These are phyloP conservation scores for Petrocephalus sullivani DNA, from an alignment of 2,797 vertebrate species.

Conservation along the genomic window DNA sequence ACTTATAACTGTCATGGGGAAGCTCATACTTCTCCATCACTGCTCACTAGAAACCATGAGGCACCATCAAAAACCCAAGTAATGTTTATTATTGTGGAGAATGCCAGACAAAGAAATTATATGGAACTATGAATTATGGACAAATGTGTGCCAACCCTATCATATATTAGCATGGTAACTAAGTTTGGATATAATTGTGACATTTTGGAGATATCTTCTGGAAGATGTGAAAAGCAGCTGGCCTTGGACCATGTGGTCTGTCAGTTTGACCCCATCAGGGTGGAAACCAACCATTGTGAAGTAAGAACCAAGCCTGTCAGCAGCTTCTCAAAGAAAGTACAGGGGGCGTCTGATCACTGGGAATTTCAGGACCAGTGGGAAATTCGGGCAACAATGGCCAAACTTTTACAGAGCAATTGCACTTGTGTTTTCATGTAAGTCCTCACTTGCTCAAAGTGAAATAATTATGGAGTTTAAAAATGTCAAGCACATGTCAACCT, in stretches of 20 bases:
- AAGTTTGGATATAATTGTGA: not conserved
- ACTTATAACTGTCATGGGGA: constrained; percentile 38
- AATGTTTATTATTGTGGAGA: constrained; percentile 46
- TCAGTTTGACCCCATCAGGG: constrained; percentile 39
- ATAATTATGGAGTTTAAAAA: constrained; percentile 48
- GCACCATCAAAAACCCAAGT: constrained; percentile 16
- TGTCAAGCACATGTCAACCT: constrained; percentile 39
- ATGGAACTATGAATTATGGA: not conserved
- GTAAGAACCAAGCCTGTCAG: not conserved
- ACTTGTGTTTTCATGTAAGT: constrained; percentile 38
- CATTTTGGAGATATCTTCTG: not conserved
- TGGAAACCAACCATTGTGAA: constrained; percentile 35
- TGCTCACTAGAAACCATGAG: constrained; percentile 37
- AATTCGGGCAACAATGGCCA: constrained; percentile 14
- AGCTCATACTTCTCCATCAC: constrained; percentile 8
- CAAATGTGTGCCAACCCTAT: not conserved
- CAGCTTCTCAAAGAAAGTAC: not conserved
- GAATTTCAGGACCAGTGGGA: not conserved
- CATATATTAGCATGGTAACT: not conserved
- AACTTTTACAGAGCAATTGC: not conserved
- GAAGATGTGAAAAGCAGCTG: not conserved
- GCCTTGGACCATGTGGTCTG: constrained; percentile 30
- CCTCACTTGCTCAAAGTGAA: constrained; percentile 50
- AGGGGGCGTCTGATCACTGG: not conserved
- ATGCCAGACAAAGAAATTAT: not conserved